Evolutionary conservation across 2,113 vertebrate genomes (phyloP), one percentile per base, ranked within the genome.

Genomic region (Spizaetus ornatus): DNA sequence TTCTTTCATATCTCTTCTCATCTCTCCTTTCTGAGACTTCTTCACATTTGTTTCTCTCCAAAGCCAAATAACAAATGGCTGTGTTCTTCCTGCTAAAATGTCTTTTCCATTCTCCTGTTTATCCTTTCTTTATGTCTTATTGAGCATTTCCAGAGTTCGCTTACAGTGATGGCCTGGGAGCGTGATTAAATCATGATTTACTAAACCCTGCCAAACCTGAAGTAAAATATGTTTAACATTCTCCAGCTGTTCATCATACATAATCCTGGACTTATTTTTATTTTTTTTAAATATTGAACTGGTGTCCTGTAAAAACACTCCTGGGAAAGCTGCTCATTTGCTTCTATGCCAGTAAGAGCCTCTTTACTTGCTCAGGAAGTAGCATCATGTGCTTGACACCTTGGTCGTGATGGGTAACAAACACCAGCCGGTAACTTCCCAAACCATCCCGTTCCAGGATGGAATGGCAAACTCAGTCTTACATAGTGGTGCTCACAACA

Each of bases 161-260:
- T 97, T 93, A 84, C 78, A 94, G 82, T 45, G 43, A 92, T 95
- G 94, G 97, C 92, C 76, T 31, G 88, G 93, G 92, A 97, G 84
- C 2, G 32, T 94, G 97, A 92, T 98, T 98, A 95, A 97, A 94
- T 85, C 45, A 59, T 95, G 93, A 97, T 97, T 97, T 95, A 95
- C 94, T 96, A 90, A 97, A 87, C 76, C 69, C 65, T 98, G 98
- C 97, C 98, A 98, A 63, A 97, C 84, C 72, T 87, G 72, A 81
- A 97, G 96, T 93, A 98, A 98, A 98, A 97, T 97, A 95, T 69
- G 56, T 59, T 43, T 97, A 97, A 97, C 82, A 76, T 98, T 96
- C 95, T 95, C 97, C 97, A 98, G 96, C 96, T 98, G 96, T 94
- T 98, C 82, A 78, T 96, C 91, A 96, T 96, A 95, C 72, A 90